Percentiles rank a stretch among this genome's conserved stretches.
phyloP scores from a whole-genome alignment of 1,140 invertebrate genomes.

The Battus philenor region DNA sequence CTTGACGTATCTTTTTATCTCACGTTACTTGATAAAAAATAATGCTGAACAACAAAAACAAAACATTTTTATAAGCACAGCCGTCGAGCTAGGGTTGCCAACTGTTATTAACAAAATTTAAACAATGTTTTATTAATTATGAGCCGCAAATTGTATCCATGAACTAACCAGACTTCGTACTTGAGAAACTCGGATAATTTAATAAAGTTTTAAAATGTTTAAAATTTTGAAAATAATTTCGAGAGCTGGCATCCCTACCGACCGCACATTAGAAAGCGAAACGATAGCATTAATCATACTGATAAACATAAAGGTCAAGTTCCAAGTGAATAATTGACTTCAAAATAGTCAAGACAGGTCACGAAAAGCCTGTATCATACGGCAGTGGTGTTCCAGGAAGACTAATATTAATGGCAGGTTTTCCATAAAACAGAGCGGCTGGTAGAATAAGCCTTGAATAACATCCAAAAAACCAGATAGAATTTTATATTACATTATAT shows the following conservation, averaged over 20 bases:
- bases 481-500: too few species aligned
- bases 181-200: too few species aligned
- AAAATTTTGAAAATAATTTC: too few species aligned
- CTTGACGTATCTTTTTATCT: conserved; percentile 21
- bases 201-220: neutral
- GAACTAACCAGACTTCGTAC: too few species aligned
- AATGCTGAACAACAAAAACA: conserved; percentile 10
- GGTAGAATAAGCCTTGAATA: too few species aligned
- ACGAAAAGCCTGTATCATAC: conserved; percentile 27
- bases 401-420: conserved; percentile 11
- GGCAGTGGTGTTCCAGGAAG: conserved; percentile 20
- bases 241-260: too few species aligned
- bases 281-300: conserved; percentile 41
- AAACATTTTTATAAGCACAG: conserved; percentile 17
- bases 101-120: conserved; percentile 4
- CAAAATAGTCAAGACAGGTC: conserved; percentile 37
- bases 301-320: conserved; percentile 46
- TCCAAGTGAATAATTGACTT: conserved; percentile 36
- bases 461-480: too few species aligned
- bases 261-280: conserved; percentile 26
- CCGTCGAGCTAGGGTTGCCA: too few species aligned
- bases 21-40: conserved; percentile 22
- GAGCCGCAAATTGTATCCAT: too few species aligned
- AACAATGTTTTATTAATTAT: neutral
- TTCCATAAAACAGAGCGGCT: conserved; percentile 1